Evolutionary conservation across 2,113 vertebrate genomes (phyloP).

Genomic region (Nothocercus julius): DNA sequence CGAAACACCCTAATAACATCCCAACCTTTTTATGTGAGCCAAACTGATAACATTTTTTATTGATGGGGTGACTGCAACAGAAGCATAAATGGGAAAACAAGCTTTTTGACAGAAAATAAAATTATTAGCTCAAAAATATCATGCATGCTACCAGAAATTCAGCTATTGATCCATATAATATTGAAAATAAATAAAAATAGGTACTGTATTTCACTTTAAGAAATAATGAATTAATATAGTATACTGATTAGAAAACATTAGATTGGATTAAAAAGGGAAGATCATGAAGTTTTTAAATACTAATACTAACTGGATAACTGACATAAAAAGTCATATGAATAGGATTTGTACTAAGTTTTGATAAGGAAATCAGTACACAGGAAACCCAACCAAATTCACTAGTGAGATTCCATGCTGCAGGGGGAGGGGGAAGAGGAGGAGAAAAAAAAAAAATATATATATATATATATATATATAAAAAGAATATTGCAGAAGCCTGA

Average conservation of each 20-base stretch:
- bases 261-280: constrained; percentile 6
- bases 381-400: neutral
- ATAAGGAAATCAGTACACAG: neutral
- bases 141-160: neutral
- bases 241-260: neutral
- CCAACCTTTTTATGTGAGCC: constrained; percentile 6
- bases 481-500: neutral
- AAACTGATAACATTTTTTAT: constrained; percentile 2
- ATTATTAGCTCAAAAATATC: neutral
- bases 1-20: constrained; percentile 24
- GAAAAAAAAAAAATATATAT: too few species aligned
- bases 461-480: too few species aligned
- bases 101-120: neutral
- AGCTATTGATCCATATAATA: neutral
- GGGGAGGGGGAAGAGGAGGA: neutral
- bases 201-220: neutral
- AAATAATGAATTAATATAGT: neutral
- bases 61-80: neutral
- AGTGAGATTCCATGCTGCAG: neutral
- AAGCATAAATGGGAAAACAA: neutral
- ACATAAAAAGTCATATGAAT: neutral
- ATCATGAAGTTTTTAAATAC: neutral
- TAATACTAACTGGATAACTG: neutral
- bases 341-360: neutral
- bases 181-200: neutral